Evolutionary conservation across 2,888 invertebrate genomes (phyloP), one percentile per base, ranked within the genome.

Genomic region (Melanostoma mellinum): DNA sequence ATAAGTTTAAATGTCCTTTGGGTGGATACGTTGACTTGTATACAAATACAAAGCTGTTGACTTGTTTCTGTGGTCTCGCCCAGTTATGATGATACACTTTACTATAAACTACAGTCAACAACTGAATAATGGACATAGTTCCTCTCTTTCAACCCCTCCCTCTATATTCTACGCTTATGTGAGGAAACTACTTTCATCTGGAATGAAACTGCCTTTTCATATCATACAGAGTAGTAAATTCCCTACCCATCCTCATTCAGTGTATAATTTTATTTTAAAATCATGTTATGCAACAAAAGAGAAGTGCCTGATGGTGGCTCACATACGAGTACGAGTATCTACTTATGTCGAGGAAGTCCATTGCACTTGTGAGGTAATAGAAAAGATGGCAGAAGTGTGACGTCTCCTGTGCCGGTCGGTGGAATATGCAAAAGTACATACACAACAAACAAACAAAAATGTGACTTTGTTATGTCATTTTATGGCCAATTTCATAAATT

Each of bases 401-500:
- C 67, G 52, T 48, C 40, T 42, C 42, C 9, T 42, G 42, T 20
- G 20, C 20, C 20, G 20, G 20, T 20, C 20, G 20, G 20, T 20
- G 20, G 38, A 46, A 35, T 20, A 46, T n/a, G 44, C 42, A 42
- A 8, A 3, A 3, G 42, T 4, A 33, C 20, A 20, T 20, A 20
- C 20, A 61, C 20, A 61, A 38, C 4, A 6, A 63, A 38, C 42
- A 42, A 42, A 9, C 8, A 48, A 48, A 8, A 9, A 3, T 9
- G 42, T 30, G 48, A 50, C 38, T 53, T 33, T 53, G 72, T 81
- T 81, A 81, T 81, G 72, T 77, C 71, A 76, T 77, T 76, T 81
- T 72, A 72, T 81, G 77, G 81, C 42, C 53, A 81, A 77, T 77
- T 81, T 81, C 65, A 42, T 76, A 55, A 60, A 71, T 42, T 65